Evolutionary conservation across 2,797 vertebrate species (phyloP), one percentile per base, ranked within the genome.

Genomic region (Artibeus lituratus): DNA sequence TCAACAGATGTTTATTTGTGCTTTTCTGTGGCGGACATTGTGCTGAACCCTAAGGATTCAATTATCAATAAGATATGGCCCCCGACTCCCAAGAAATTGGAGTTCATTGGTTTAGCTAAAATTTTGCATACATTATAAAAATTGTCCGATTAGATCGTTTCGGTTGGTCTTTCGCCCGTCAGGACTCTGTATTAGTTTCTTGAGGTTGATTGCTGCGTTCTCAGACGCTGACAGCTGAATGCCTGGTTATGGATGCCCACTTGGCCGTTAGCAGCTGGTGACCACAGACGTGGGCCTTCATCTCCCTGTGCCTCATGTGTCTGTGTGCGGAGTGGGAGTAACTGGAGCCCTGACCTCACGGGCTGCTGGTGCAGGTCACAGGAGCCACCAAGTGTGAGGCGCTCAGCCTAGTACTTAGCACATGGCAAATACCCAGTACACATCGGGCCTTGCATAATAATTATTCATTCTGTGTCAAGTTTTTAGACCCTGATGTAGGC

Each of bases 101-200:
- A 82, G 22, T 82, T 78, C 55, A 39, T 78, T 88, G 57, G 16
- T 74, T 92, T 86, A 70, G 74, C 32, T 94, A 92, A 95, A 87
- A 49, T 44, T 89, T 65, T 18, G 26, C 1, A 8, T 70, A 26
- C 29, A 7, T 73, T 90, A 57, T 29, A 78, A 53, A 92, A 92
- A 55, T 82, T 65, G 35, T 77, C 67, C 69, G n/a, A 78, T 22
- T 21, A 55, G 21, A 70, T 42, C 1, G 51, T 86, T 95, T 94
- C 26, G 47, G 0, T 65, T 88, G 90, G 21, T 55, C 55, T 80
- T 87, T 86, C 2, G 32, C 3, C 11, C 19, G 70, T 90, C 5
- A 57, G 47, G 21, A 90, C 21, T 80, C 81, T 57, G 10, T 32
- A 29, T 95, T 96, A 26, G 24, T 80, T 94, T 91, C 26, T 76